A percentile compares a stretch with the other conserved stretches of the same genome.
phyloP scores from a whole-genome alignment of 2,888 invertebrate species.

The Rhyacophila evoluta region DNA sequence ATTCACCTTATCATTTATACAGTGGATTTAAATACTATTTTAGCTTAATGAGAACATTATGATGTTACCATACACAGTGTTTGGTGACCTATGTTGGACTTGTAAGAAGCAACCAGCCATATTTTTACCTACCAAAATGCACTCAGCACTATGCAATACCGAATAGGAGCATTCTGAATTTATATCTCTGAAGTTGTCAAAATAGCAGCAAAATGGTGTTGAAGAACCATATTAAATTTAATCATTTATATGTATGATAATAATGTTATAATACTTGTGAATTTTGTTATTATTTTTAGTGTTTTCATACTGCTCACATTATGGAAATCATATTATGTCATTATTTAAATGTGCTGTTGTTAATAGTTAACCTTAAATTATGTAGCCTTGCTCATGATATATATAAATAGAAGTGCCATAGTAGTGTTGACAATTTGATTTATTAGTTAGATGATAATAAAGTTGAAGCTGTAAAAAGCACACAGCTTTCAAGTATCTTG shows the following conservation, averaged over 20 bases:
- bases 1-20: slow-evolving; percentile 12
- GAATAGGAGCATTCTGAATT: background rate
- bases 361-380: background rate
- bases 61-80: background rate
- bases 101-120: slow-evolving; percentile 16
- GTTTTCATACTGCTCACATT: background rate
- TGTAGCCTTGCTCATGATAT: background rate
- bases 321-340: background rate
- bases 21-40: background rate
- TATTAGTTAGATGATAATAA: background rate
- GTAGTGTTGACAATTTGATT: background rate
- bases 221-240: background rate
- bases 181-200: background rate
- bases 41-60: background rate
- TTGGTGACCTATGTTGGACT: background rate
- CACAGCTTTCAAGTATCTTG: background rate
- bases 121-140: background rate
- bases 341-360: background rate
- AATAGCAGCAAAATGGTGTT: background rate
- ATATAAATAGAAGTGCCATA: background rate
- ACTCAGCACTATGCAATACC: background rate
- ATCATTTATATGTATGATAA: background rate
- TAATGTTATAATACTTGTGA: background rate
- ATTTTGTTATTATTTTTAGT: background rate
- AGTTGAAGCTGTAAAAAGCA: background rate